Evolutionary conservation across 2,113 vertebrate species (phyloP).

Genomic region (Acrocephalus arundinaceus): DNA sequence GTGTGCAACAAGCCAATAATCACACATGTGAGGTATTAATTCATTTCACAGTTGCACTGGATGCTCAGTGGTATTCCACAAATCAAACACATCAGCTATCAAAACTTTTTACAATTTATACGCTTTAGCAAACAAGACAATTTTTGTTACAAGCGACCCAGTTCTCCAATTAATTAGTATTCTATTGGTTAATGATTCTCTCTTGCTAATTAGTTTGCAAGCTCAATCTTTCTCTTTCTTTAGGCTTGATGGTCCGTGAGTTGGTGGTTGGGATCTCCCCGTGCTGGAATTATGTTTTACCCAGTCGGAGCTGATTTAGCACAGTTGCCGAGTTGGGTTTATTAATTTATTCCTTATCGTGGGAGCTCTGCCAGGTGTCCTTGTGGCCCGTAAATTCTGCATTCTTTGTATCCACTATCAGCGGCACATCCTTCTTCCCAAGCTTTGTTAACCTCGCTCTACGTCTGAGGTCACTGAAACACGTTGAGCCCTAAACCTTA

Average conservation of each 20-base stretch:
- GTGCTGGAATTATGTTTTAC: neutral
- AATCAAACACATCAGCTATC: neutral
- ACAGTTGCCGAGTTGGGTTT: neutral
- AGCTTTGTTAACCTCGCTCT: neutral
- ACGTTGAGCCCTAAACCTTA: neutral
- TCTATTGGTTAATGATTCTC: neutral
- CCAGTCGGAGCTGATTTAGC: neutral
- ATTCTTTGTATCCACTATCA: neutral
- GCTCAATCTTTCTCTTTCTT: neutral
- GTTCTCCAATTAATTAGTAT: neutral
- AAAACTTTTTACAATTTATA: neutral
- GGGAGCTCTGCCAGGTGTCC: neutral
- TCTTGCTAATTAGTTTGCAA: neutral
- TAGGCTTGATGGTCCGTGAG: fast-evolving
- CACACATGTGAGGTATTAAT: fast-evolving
- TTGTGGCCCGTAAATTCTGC: neutral
- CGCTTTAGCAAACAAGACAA: neutral
- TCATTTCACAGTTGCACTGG: neutral
- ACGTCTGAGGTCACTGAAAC: neutral
- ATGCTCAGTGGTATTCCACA: neutral
- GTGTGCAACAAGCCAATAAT: neutral
- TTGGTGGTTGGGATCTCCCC: neutral
- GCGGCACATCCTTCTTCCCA: neutral
- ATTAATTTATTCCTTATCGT: neutral
- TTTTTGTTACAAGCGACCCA: neutral